Evolutionary conservation across 2,888 invertebrate species (phyloP).

Genomic region (Crepidodera aurea): DNA sequence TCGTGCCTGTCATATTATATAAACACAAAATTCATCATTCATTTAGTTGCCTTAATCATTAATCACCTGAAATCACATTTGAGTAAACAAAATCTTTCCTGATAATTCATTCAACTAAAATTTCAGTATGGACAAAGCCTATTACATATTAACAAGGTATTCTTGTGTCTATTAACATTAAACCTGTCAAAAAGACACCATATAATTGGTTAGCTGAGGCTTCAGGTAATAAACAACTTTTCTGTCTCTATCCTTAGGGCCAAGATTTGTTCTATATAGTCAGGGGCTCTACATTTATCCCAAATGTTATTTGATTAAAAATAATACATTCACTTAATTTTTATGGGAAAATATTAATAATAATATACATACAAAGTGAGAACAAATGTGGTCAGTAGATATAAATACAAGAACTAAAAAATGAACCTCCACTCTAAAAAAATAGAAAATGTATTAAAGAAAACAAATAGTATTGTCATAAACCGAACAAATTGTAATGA

Average conservation of each 20-base stretch:
- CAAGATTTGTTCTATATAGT: conserved; percentile 27
- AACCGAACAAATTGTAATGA: too few relatives aligned
- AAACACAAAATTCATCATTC: conserved; percentile 13
- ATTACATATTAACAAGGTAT: conserved; percentile 63
- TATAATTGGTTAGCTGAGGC: conserved; percentile 62
- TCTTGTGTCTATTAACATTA: conserved; percentile 62
- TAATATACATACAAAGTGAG: too few relatives aligned
- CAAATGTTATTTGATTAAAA: too few relatives aligned
- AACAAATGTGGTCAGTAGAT: too few relatives aligned
- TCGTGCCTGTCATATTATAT: conserved; percentile 18
- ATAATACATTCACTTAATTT: too few relatives aligned
- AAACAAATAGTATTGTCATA: too few relatives aligned
- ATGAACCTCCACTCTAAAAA: too few relatives aligned
- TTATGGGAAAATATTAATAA: too few relatives aligned
- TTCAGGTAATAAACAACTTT: conserved; percentile 61
- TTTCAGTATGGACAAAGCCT: conserved; percentile 56
- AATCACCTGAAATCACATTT: conserved; percentile 25
- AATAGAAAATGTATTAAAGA: too few relatives aligned
- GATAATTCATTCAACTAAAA: conserved; percentile 51
- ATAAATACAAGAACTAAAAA: too few relatives aligned
- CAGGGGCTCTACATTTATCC: conserved; percentile 6
- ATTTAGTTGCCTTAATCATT: conserved; percentile 7
- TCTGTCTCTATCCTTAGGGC: conserved; percentile 45
- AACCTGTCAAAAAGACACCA: conserved; percentile 63
- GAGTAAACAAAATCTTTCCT: conserved; percentile 35